Evolutionary conservation across 2,797 vertebrate genomes (phyloP), one percentile per base, ranked within the genome.

Genomic region (Coregonus ussuriensis): DNA sequence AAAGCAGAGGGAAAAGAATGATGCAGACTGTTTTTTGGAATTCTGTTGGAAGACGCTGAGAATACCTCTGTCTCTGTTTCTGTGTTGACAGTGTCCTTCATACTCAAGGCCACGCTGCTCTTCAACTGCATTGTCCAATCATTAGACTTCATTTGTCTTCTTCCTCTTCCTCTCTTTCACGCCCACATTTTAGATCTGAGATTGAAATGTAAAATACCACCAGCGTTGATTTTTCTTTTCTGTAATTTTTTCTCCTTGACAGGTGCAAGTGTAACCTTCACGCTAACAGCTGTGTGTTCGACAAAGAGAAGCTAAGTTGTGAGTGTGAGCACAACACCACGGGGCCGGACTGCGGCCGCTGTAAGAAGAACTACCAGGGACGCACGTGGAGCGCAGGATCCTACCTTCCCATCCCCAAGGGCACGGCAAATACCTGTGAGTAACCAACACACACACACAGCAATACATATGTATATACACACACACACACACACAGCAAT

Each of bases 191-290:
- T 11, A 47, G 41, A 47, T 47, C 41, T 47, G 41, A 47, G 41
- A 47, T 13, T 47, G 41, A 47, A 47, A 47, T 0, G 4, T 13
- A 1, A 5, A 21, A 21, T 13, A 29, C 2, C 41, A 21, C n/a
- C 9, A 13, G 11, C n/a, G 37, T 15, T 15, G 4, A 69, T 79
- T 86, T 77, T 81, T 72, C 86, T 78, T 77, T 85, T 71, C 84
- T 79, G 81, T 69, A 0, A 0, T 11, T 11, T 11, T 0, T 9
- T 9, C 9, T 11, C 41, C 53, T 77, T 86, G 85, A 91, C 91
- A 99, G 98, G 94, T 99, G 98, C 95, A 99, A 98, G 92, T 99
- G 98, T 91, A 99, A 99, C 90, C 97, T 99, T 90, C 98, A 99
- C 0, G 97, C 98, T 87, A 99, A 98, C 88, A 96, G 95, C 93